Evolutionary conservation across 2,113 vertebrate species (phyloP), one percentile per base, ranked within the genome.

Genomic region (Crotalus helleri): DNA sequence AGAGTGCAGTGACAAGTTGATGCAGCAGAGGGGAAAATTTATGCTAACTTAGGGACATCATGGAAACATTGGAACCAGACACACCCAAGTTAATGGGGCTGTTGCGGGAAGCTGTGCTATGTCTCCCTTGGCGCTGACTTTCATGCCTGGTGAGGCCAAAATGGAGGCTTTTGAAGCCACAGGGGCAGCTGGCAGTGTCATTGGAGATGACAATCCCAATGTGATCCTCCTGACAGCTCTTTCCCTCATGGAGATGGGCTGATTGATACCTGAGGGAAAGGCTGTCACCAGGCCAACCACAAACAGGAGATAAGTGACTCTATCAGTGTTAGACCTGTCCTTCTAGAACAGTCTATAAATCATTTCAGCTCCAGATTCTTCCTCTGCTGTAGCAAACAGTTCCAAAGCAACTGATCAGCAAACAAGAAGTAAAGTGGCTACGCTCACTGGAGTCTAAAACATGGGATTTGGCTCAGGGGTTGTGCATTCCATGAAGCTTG

Each of bases 311-410:
- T 96, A 96, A 97, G 97, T 90, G 96, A 97, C 95, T 97, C 97
- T 93, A 95, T 98, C 98, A 97, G 95, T 96, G 97, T 98, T 97
- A 97, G 96, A 90, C 91, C 96, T 57, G 57, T 96, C 97, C 96
- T 91, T 57, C 96, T 51, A 5, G 94, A 95, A 93, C 95, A 0
- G 7, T 94, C 92, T 88, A 93, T 95, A 97, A 97, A 97, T 98
- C 97, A 97, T 92, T 55, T 92, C 1, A 4, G 92, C 94, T 93
- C 90, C 90, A 92, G 96, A 93, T 64, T 26, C 87, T 61, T 81
- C 44, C 89, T 88, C 92, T 0, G 0, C 94, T 90, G 46, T n/a
- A 57, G 46, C 15, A 0, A 88, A 93, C 90, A 95, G 96, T 91
- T 49, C 89, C 89, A 24, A 93, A 90, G 94, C 89, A 95, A 94